phyloP scores from a whole-genome alignment of 2,888 invertebrate species.

The Drosophila pseudotakahashii region DNA sequence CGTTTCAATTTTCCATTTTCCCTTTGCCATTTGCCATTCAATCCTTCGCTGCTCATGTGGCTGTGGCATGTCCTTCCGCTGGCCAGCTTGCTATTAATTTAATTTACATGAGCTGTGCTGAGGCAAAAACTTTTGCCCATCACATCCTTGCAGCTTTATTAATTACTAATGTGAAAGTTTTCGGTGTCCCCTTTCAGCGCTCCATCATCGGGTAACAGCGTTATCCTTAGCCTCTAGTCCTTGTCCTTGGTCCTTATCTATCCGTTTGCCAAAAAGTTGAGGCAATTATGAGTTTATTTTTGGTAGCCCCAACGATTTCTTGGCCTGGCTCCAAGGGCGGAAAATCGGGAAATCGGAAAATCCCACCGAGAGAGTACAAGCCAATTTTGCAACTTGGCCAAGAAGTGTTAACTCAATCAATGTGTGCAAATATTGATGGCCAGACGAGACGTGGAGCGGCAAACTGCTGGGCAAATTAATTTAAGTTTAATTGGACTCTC shows the following conservation, averaged over 20 bases:
- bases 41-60: constrained; percentile 39
- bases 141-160: constrained; percentile 43
- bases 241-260: not conserved
- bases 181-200: constrained; percentile 37
- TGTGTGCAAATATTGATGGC: constrained; percentile 51
- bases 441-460: constrained; percentile 2
- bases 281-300: constrained; percentile 56
- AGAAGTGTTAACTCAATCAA: constrained; percentile 75
- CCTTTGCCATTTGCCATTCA: constrained; percentile 15
- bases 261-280: not conserved
- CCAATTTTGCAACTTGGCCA: constrained; percentile 63
- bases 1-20: constrained; percentile 50
- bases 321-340: constrained; percentile 25
- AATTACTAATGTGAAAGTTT: constrained; percentile 73
- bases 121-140: constrained; percentile 49
- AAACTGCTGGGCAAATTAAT: constrained; percentile 56
- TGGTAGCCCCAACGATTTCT: constrained; percentile 30
- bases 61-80: constrained; percentile 23
- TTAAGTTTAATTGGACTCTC: constrained; percentile 66
- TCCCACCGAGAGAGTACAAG: constrained; percentile 22
- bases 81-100: constrained; percentile 54
- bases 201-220: constrained; percentile 15
- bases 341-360: constrained; percentile 6
- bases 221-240: not conserved
- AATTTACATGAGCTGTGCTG: constrained; percentile 61